Conservation (phyloP, 2,797 vertebrate genomes). For the Phataginus tricuspis region DNA sequence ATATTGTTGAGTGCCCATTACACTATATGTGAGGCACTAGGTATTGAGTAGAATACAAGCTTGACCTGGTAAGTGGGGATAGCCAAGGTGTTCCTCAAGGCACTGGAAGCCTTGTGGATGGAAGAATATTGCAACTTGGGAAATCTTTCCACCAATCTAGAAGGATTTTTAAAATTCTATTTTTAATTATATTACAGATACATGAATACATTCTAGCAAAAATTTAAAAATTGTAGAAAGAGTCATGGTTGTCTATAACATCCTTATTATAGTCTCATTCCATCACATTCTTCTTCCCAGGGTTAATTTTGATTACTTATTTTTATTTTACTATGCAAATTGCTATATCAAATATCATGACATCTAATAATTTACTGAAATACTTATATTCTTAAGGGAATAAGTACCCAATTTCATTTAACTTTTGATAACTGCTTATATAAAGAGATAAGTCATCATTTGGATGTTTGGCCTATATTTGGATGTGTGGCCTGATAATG, state of each 20-base stretch:
- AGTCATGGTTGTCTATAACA: background rate
- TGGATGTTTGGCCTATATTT: background rate
- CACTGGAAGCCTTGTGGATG: background rate
- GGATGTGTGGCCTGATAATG: background rate
- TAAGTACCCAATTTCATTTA: conserved; percentile 19
- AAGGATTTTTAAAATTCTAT: background rate
- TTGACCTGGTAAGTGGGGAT: conserved; percentile 30
- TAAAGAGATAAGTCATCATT: conserved; percentile 33
- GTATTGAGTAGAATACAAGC: conserved; percentile 40
- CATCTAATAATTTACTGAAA: conserved; percentile 29
- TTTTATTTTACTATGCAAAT: conserved; percentile 50
- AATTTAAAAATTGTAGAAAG: background rate
- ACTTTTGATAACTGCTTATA: conserved; percentile 41
- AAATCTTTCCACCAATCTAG: background rate
- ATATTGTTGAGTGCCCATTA: conserved; percentile 6
- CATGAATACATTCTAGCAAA: conserved; percentile 37
- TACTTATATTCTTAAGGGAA: conserved; percentile 39
- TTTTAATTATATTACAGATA: conserved; percentile 25
- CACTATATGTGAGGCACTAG: conserved; percentile 29
- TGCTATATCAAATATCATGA: background rate
- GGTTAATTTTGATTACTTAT: conserved; percentile 26
- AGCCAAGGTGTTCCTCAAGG: background rate
- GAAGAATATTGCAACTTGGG: conserved; percentile 29
- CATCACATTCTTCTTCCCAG: background rate
- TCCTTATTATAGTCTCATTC: conserved; percentile 3